These are phyloP conservation scores for Drosophila pegasa DNA, from an alignment of 2,888 invertebrate genomes.

Conservation along the genomic window DNA sequence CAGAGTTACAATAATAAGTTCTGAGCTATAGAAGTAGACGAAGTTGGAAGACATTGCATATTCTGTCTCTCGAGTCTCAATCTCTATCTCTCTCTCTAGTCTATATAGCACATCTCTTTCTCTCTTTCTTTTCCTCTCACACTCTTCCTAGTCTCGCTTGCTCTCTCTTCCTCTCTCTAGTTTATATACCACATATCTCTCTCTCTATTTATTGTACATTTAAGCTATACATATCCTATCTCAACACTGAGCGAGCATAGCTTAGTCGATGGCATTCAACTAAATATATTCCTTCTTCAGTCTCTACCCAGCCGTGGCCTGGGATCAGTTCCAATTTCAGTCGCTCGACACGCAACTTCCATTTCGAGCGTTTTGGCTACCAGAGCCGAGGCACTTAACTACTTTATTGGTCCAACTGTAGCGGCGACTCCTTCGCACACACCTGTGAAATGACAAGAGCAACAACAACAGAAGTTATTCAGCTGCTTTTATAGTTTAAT, in stretches of 20 bases:
- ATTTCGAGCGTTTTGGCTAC: conserved; percentile 74
- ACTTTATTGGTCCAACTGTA: conserved; percentile 70
- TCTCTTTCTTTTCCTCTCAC: too few species aligned
- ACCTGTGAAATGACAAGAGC: conserved; percentile 70
- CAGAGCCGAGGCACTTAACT: conserved; percentile 72
- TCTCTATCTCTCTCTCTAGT: too few species aligned
- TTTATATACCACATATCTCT: too few species aligned
- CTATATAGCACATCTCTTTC: too few species aligned
- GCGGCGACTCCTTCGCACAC: conserved; percentile 64
- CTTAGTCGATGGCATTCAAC: not conserved
- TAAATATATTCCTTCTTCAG: not conserved
- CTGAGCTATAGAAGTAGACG: too few species aligned
- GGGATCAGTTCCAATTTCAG: conserved; percentile 7
- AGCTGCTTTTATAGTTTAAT: conserved; percentile 70
- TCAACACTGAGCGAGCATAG: not conserved
- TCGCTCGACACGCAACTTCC: conserved; percentile 64
- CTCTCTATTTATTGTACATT: too few species aligned
- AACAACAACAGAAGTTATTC: conserved; percentile 39
- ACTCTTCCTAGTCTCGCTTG: too few species aligned
- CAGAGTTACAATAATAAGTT: too few species aligned
- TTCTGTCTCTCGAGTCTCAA: too few species aligned
- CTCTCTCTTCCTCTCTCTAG: too few species aligned
- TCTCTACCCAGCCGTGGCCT: conserved; percentile 9
- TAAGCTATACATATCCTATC: too few species aligned
- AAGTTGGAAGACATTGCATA: too few species aligned